These are phyloP conservation scores for Celastrina argiolus DNA, from an alignment of 2,888 invertebrate species.

Conservation along the genomic window DNA sequence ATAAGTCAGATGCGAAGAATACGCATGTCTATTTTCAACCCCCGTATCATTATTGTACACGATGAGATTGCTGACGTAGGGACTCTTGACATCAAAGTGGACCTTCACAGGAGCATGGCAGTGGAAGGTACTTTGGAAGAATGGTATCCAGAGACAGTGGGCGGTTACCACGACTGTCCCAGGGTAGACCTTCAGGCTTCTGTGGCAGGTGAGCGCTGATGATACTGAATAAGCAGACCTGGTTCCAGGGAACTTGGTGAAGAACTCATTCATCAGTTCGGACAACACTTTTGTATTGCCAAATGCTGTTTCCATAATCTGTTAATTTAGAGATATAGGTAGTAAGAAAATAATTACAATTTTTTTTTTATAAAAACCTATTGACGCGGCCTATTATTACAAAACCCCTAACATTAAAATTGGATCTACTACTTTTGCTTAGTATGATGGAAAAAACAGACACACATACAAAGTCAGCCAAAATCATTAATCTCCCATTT, in stretches of 20 bases:
- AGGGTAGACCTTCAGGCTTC: slow-evolving; percentile 48
- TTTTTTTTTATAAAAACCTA: too few relatives aligned
- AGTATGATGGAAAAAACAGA: too few relatives aligned
- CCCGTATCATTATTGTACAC: slow-evolving; percentile 61
- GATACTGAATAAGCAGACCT: slow-evolving; percentile 58
- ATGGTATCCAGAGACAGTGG: slow-evolving; percentile 62
- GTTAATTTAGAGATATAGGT: slow-evolving; percentile 26
- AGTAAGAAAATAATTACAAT: not conserved
- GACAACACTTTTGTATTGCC: slow-evolving; percentile 57
- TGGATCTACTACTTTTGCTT: too few relatives aligned
- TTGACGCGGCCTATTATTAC: too few relatives aligned
- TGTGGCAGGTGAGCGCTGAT: slow-evolving; percentile 54
- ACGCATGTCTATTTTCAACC: slow-evolving; percentile 49
- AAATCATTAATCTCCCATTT: too few relatives aligned
- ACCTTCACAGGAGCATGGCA: slow-evolving; percentile 60
- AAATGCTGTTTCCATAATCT: slow-evolving; percentile 59
- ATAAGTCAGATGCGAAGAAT: slow-evolving; percentile 55
- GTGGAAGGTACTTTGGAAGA: slow-evolving; percentile 59
- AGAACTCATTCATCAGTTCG: slow-evolving; percentile 64
- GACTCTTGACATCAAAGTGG: slow-evolving; percentile 56
- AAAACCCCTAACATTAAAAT: too few relatives aligned
- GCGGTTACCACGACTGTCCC: slow-evolving; percentile 44
- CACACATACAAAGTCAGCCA: too few relatives aligned
- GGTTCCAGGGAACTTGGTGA: slow-evolving; percentile 53
- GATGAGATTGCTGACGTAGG: slow-evolving; percentile 43